These are phyloP conservation scores for Chalcis sispes DNA, from an alignment of 2,888 invertebrate genomes.

Conservation along the genomic window DNA sequence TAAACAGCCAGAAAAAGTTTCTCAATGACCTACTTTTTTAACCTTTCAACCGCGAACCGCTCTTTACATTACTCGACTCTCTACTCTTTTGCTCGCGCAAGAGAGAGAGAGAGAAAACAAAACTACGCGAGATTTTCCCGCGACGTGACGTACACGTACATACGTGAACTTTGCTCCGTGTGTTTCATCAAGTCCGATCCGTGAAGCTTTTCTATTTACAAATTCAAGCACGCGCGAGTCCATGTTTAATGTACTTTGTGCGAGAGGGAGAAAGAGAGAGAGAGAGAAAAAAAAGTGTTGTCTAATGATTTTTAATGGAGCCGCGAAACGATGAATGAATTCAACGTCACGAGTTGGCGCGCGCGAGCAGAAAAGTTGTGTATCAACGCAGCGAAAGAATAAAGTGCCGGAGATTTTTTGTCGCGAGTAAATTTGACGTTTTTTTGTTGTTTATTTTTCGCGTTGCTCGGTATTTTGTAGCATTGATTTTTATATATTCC, in stretches of 20 bases:
- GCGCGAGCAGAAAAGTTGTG: background rate
- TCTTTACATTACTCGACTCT: too few relatives aligned
- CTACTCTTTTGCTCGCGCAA: too few relatives aligned
- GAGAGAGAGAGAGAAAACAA: constrained; percentile 14
- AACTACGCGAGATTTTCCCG: constrained; percentile 14
- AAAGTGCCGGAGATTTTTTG: background rate
- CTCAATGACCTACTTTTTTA: constrained; percentile 53
- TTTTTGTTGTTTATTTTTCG: background rate
- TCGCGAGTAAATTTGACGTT: background rate
- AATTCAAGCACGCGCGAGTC: background rate
- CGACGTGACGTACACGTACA: too few relatives aligned
- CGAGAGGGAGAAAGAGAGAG: too few relatives aligned
- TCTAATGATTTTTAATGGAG: constrained; percentile 34
- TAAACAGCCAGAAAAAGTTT: constrained; percentile 49
- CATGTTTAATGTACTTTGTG: background rate
- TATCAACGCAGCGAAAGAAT: background rate
- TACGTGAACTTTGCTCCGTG: background rate
- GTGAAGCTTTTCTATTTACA: background rate
- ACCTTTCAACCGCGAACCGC: constrained; percentile 49
- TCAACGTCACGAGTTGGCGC: background rate
- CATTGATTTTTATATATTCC: too few relatives aligned
- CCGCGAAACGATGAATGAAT: background rate
- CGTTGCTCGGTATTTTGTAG: background rate
- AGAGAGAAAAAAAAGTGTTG: background rate
- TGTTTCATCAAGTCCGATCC: background rate